Evolutionary conservation across 2,888 invertebrate genomes (phyloP).

Genomic region (Agrochola lychnidis): DNA sequence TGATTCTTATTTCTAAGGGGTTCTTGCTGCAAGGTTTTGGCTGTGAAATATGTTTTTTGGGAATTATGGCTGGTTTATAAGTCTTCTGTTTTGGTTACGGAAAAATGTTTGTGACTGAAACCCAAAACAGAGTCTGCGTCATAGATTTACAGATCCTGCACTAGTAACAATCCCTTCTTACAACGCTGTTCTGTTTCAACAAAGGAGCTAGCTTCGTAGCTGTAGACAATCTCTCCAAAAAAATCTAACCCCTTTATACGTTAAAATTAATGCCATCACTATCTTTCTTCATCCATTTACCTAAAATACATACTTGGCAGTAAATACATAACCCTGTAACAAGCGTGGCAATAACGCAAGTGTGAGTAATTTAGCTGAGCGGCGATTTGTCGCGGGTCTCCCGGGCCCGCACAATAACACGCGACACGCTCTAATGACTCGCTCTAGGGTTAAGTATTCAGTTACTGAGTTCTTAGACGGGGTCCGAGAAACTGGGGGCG

Average conservation of each 20-base stretch:
- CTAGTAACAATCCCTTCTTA: too few relatives aligned
- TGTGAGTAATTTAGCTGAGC: constrained; percentile 61
- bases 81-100: not conserved
- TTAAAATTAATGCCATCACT: constrained; percentile 4
- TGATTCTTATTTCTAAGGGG: constrained; percentile 29
- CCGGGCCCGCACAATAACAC: constrained; percentile 55
- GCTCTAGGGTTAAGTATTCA: constrained; percentile 59
- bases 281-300: constrained; percentile 37
- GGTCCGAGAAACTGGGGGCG: constrained; percentile 22
- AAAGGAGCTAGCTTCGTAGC: too few relatives aligned
- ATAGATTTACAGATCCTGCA: not conserved
- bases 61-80: not conserved
- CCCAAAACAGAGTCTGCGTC: not conserved
- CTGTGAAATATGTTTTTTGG: constrained; percentile 7
- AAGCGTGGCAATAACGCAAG: constrained; percentile 48
- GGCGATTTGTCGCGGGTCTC: constrained; percentile 61
- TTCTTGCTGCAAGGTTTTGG: constrained; percentile 28
- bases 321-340: constrained; percentile 53
- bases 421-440: constrained; percentile 61
- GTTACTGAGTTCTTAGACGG: constrained; percentile 49
- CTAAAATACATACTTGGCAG: constrained; percentile 34
- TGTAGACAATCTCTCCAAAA: too few relatives aligned
- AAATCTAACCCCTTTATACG: not conserved
- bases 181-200: too few relatives aligned
- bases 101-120: not conserved